Base-by-base conservation (phyloP, 1,140 invertebrate species). In the Polypedilum vanderplanki region DNA sequence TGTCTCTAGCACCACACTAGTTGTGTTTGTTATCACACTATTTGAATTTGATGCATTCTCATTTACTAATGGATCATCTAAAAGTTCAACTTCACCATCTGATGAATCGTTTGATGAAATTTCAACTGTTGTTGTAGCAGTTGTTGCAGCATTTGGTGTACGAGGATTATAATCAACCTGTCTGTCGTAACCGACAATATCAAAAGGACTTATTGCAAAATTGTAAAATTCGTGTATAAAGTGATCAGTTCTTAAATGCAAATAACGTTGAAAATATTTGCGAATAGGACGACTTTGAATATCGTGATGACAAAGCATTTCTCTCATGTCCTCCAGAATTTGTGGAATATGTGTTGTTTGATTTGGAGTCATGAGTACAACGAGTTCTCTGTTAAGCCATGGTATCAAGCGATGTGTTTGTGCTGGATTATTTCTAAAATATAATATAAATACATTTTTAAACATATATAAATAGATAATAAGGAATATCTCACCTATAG, bases 171-270 rank as follows among this genome's bases (percentile, higher is more conserved):
- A 87, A 65, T 85, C 84, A 0, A 87, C 85, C 57, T 84, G 83
- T 57, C 87, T 82, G 79, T 93, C 90, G 79, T 92, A 93, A 22
- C 90, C 90, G 73, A 89, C 84, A 86, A 97, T 89, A 79, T 95
- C 93, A 81, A 90, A 93, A 0, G 93, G 91, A 8, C 92, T 93
- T 33, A 88, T 87, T 57, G 95, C 93, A 85, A 93, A 98, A 80
- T 88, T 89, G 77, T 90, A 90, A 76, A 98, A 87, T 81, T 98
- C 96, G 79, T 97, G 94, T 46, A 94, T 86, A 83, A 98, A 98
- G 81, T 96, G 93, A 76, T 88, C 87, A 0, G 90, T 90, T 75
- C 87, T 85, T 15, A 83, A 81, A 15, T 86, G 86, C 41, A 91
- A 84, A 79, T 87, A 88, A 3, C 86, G 81, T 1, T 83, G 80